Percentiles rank a stretch among this genome's conserved stretches.
These are phyloP conservation scores for Anser cygnoides DNA, from an alignment of 2,113 vertebrate genomes.

Conservation along the genomic window DNA sequence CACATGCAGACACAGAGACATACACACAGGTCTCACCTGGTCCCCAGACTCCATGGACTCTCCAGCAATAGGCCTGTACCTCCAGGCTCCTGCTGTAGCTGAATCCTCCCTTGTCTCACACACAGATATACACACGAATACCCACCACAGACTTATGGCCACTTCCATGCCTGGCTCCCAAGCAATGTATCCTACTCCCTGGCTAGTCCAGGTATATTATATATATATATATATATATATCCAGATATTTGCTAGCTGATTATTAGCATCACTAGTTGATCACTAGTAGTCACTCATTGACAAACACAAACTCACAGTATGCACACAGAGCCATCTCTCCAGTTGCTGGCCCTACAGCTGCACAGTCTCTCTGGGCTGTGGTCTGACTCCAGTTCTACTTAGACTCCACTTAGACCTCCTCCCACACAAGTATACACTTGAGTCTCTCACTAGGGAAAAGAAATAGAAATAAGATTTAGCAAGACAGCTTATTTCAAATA, in stretches of 20 bases:
- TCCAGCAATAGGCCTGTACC: not conserved
- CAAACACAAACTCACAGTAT: fast-evolving
- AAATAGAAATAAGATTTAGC: not conserved
- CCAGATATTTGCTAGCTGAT: not conserved
- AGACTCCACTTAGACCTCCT: not conserved
- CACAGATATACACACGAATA: not conserved
- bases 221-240: too few species aligned
- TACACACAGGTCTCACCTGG: fast-evolving
- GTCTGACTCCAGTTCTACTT: not conserved
- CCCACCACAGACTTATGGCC: not conserved
- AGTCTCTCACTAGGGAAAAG: not conserved
- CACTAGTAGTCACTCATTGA: not conserved
- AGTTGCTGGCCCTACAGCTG: not conserved
- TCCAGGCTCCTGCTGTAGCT: not conserved
- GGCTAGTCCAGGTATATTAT: not conserved
- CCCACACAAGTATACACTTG: not conserved
- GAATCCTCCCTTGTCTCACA: not conserved
- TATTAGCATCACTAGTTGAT: not conserved
- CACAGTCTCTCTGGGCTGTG: not conserved
- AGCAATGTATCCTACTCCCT: not conserved
- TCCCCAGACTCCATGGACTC: fast-evolving
- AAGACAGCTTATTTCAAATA: not conserved
- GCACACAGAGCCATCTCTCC: not conserved
- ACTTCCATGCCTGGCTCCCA: not conserved
- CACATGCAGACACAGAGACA: not conserved